Evolutionary conservation across 2,113 vertebrate species (phyloP), one percentile per base, ranked within the genome.

Genomic region (Tachuris rubrigastra): DNA sequence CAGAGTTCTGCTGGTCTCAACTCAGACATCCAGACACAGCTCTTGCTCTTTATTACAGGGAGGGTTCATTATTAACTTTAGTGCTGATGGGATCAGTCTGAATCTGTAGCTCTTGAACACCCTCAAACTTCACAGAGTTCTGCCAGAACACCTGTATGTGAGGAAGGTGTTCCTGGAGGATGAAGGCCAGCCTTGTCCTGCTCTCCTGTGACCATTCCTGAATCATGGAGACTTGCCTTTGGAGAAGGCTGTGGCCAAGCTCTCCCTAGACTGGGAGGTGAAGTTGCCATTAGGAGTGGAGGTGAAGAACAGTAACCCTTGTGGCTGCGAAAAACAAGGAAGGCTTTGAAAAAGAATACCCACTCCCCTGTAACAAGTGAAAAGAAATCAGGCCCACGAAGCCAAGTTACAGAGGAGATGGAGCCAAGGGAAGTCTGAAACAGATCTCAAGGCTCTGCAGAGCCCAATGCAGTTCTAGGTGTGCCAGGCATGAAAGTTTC

Each of bases 41-140:
- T 75, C 56, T 17, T 18, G 47, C 10, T n/a, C 90, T 44, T 56
- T 41, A 4, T 23, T 30, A 4, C 42, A 56, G 65, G 35, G 23
- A 80, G 71, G 33, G 13, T 52, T 49, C 12, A 5, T 11, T 19
- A 17, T 60, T 9, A 44, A 21, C 42, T 55, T 1, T 33, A 37
- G 63, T 58, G 63, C 50, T 68, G 89, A 25, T 12, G 53, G 67
- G 17, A 25, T 68, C 50, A 7, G 17, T 13, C 41, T 35, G 27
- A 49, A 1, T 8, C 79, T 67, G 62, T 10, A 82, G 71, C 66
- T 69, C 71, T 24, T 47, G 77, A 46, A 24, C 33, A 31, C 17
- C 14, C 24, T 6, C 24, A 31, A 4, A 30, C 27, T 12, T n/a
- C 41, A 39, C 27, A 0, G 7, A 31, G 30, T 20, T 63, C 18